A percentile compares a stretch with the other conserved stretches of the same genome.
phyloP scores from a whole-genome alignment of 2,113 vertebrate genomes.

The Crotophaga sulcirostris region DNA sequence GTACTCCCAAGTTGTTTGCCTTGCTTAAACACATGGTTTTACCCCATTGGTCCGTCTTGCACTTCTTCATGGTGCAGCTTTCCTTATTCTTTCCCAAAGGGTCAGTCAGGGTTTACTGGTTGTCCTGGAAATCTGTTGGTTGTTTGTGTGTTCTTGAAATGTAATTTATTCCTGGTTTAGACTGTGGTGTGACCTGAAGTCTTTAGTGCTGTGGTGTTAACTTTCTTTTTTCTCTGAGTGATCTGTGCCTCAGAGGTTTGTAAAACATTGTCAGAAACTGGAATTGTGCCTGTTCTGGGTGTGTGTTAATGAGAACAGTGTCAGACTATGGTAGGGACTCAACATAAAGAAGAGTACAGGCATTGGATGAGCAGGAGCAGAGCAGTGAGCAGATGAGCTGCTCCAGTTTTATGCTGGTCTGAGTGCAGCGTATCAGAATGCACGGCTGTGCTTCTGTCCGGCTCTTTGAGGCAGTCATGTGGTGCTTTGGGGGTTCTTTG shows the following conservation, averaged over 20 bases:
- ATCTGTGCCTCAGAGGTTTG: neutral
- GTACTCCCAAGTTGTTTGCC: neutral
- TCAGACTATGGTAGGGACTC: neutral
- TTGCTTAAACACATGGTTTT: neutral
- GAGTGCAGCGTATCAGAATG: neutral
- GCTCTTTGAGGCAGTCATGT: neutral
- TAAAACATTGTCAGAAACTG: neutral
- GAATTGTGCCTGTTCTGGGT: neutral
- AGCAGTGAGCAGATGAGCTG: too few relatives aligned
- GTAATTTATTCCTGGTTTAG: neutral
- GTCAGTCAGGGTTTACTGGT: neutral
- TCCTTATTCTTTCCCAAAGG: neutral
- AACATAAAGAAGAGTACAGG: neutral
- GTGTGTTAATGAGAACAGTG: neutral
- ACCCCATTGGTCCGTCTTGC: neutral
- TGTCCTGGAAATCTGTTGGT: neutral
- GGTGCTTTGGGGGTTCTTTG: neutral
- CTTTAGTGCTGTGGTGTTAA: neutral
- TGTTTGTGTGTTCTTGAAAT: neutral
- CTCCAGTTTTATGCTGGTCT: too few relatives aligned
- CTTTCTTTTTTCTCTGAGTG: neutral
- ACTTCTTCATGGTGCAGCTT: neutral
- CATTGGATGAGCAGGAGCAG: neutral
- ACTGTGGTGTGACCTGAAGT: neutral
- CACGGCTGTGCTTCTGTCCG: rapidly evolving